Evolutionary conservation across 1,140 invertebrate species (phyloP).

Genomic region (Potamilus streckersoni): DNA sequence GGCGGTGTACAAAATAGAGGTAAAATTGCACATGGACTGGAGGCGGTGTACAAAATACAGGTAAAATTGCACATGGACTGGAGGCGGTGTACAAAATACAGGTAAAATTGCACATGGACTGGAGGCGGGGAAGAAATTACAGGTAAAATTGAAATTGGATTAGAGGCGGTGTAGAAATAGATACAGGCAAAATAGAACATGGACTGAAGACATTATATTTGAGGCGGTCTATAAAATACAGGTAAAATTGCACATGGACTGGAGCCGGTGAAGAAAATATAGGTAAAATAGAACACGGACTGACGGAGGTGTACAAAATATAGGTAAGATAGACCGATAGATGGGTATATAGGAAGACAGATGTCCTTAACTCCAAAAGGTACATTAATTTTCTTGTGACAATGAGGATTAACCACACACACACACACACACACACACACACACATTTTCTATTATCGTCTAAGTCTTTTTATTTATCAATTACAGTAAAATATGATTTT

Average conservation of each 20-base stretch:
- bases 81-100: conserved; percentile 28
- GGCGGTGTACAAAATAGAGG: conserved; percentile 30
- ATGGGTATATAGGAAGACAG: too few species aligned
- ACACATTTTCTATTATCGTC: too few species aligned
- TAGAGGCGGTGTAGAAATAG: conserved; percentile 18
- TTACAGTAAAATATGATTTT: too few species aligned
- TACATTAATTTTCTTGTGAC: too few species aligned
- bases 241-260: conserved; percentile 13
- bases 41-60: neutral
- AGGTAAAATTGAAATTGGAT: conserved; percentile 9
- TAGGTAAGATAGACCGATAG: too few species aligned
- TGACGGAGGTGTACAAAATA: conserved; percentile 32
- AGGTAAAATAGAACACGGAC: conserved; percentile 25
- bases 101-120: conserved; percentile 7
- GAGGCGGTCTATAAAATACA: neutral
- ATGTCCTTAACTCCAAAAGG: too few species aligned
- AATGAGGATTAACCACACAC: too few species aligned
- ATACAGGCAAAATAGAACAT: conserved; percentile 24
- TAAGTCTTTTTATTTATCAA: too few species aligned
- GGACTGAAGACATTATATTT: conserved; percentile 27
- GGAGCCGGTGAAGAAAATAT: conserved; percentile 28
- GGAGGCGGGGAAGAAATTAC: neutral
- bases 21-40: conserved; percentile 21
- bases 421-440: too few species aligned
- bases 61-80: conserved; percentile 16